Base-by-base conservation (phyloP, 2,797 vertebrate genomes). In the Sebastes cheni region DNA sequence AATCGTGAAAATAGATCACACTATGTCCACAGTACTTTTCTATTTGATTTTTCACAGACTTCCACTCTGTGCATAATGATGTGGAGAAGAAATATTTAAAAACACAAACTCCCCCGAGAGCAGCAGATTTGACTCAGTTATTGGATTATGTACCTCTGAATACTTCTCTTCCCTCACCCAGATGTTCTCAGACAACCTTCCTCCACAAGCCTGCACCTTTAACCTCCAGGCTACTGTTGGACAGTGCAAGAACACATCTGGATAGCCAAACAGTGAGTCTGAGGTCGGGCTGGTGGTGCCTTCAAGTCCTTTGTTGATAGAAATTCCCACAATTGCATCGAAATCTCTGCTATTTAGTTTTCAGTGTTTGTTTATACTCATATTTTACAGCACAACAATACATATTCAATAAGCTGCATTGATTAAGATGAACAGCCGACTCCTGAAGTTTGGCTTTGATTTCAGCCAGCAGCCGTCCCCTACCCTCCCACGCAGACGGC, bases 1-100 rank as follows among this genome's bases (percentile, higher is more conserved):
- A 85, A 75, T 79, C 6, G 65, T 65, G 61, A 76, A 82, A 88
- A 89, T 80, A 78, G 22, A 89, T 90, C 81, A 77, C 23, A 64
- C 50, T 69, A 29, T 60, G 64, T 86, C 82, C 46, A 62, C 27
- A 70, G n/a, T 67, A 52, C 85, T 86, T 80, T 83, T 79, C 20
- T 60, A 65, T 55, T 61, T 62, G 67, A 84, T 87, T 83, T 88
- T 82, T 88, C 72, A 88, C 81, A 84, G 77, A 68, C 67, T 72
- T 82, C 42, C 22, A 25, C 30, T 79, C 13, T 39, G 46, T 79
- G 72, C 56, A 75, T 75, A 80, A 84, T 58, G 30, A 54, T 75
- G 65, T 74, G 32, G n/a, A 65, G 8, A 34, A 68, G 60, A 68
- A 42, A 11, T 54, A 64, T 18, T 9, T 58, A 56, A 65, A 29